Evolutionary conservation across 2,113 vertebrate genomes (phyloP), one percentile per base, ranked within the genome.

Genomic region (Sturnira hondurensis): DNA sequence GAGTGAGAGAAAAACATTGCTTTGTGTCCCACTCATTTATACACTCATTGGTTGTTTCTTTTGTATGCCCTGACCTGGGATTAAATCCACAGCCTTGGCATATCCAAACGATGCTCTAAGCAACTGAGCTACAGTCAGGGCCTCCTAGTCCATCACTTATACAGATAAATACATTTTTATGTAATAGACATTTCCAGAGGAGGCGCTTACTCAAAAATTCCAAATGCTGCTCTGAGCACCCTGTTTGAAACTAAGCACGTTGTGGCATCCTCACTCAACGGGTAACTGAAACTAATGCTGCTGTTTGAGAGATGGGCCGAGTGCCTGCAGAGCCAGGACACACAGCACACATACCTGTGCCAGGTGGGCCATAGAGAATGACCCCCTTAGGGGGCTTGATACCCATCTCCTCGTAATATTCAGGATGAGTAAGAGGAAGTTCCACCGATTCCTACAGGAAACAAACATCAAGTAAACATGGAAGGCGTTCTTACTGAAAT

Each of bases 381-480:
- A 99, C 99, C 83, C 99, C 99, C 97, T 99, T 99, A 13, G 99
- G 99, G 47, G 99, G 99, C 92, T 99, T 99, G 80, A 99, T 99
- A 43, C 99, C 99, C 99, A 99, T 99, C 96, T 99, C 99, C 95
- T 99, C 99, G 4, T 99, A 99, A 97, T 99, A 99, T 31, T 99
- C 99, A 84, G 99, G 99, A 87, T 99, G 99, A 92, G 99, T 99
- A 73, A 99, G 99, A 31, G 99, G 99, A 91, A 99, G 99, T 98
- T 99, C 99, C 97, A 99, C 99, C 22, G 99, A 99, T 90, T 99
- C 99, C 99, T 99, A 92, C 16, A 91, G 50, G 91, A 78, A 95
- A 96, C 41, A 93, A 93, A 93, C 3, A 85, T 26, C 11, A 3
- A 9, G 63, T 95, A 38, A 87, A 71, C 67, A 80, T 9, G 19